phyloP scores from a whole-genome alignment of 1,140 invertebrate genomes.

The Bombus soroeensis region DNA sequence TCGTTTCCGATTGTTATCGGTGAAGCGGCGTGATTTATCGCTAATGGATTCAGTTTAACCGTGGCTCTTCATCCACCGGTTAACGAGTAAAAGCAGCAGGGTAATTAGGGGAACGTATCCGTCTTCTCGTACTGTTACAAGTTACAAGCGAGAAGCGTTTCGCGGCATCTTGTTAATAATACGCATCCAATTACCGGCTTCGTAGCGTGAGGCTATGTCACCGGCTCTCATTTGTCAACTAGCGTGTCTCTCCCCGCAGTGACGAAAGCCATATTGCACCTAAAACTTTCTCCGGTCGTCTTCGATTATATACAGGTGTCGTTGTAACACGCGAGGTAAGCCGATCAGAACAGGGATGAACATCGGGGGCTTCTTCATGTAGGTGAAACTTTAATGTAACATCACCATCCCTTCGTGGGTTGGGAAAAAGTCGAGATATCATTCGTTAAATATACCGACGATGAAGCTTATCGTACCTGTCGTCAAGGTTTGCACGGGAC shows the following conservation, averaged over 20 bases:
- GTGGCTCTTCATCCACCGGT: conserved; percentile 22
- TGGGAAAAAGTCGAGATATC: not conserved
- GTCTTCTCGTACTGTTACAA: not conserved
- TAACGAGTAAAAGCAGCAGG: conserved; percentile 2
- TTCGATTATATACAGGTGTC: conserved; percentile 54
- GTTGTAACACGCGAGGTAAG: conserved; percentile 34
- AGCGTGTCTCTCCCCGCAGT: conserved; percentile 21
- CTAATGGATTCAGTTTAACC: conserved; percentile 50
- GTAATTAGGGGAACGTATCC: conserved; percentile 28
- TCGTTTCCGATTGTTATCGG: conserved; percentile 49
- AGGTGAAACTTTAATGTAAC: conserved; percentile 30
- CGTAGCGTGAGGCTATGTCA: conserved; percentile 51
- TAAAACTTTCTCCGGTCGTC: conserved; percentile 54
- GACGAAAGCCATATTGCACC: conserved; percentile 64
- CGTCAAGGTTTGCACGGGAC: not conserved
- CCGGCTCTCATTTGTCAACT: conserved; percentile 65
- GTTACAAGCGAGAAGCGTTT: conserved; percentile 25
- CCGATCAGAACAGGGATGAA: conserved; percentile 44
- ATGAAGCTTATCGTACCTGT: conserved; percentile 9
- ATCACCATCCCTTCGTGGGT: not conserved
- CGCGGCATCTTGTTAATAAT: conserved; percentile 66
- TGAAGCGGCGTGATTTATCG: conserved; percentile 41
- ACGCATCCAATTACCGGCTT: conserved; percentile 68
- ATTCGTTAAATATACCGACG: conserved; percentile 28
- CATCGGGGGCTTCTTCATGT: not conserved